Conservation (phyloP, 2,113 vertebrate genomes). For the Ia io region DNA sequence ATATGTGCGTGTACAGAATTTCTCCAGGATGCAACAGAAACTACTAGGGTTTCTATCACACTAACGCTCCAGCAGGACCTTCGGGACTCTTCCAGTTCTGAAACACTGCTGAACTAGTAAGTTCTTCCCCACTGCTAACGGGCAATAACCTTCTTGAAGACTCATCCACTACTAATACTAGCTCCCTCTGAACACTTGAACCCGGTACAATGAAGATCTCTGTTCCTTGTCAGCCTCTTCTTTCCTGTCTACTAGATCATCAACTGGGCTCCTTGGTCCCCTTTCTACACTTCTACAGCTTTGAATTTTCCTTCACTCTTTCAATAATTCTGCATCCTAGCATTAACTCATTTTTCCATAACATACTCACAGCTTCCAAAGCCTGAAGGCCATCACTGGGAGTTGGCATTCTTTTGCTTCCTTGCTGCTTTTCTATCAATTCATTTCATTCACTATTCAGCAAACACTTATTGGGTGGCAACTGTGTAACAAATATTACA, state of each 20-base stretch:
- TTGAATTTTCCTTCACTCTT: background rate
- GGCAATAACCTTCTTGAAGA: background rate
- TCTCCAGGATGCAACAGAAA: background rate
- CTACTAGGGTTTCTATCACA: background rate
- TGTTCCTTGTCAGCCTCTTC: background rate
- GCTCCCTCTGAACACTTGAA: background rate
- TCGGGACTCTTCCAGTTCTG: background rate
- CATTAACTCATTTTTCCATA: background rate
- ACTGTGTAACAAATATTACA: background rate
- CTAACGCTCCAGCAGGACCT: background rate
- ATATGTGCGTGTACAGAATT: background rate
- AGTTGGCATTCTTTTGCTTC: background rate
- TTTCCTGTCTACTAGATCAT: background rate
- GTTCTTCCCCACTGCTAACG: background rate
- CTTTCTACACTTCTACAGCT: background rate
- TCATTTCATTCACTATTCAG: constrained; percentile 27
- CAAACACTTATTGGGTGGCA: background rate
- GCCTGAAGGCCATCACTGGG: background rate
- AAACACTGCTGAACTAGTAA: background rate
- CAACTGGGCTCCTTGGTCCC: background rate
- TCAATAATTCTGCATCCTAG: background rate
- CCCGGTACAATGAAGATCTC: background rate
- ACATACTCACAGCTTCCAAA: background rate
- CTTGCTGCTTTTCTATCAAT: background rate
- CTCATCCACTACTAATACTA: background rate